Percentiles rank a stretch among this genome's conserved stretches.
Evolutionary conservation across 1,140 invertebrate species (phyloP).

Genomic region (Drosophila tristis): DNA sequence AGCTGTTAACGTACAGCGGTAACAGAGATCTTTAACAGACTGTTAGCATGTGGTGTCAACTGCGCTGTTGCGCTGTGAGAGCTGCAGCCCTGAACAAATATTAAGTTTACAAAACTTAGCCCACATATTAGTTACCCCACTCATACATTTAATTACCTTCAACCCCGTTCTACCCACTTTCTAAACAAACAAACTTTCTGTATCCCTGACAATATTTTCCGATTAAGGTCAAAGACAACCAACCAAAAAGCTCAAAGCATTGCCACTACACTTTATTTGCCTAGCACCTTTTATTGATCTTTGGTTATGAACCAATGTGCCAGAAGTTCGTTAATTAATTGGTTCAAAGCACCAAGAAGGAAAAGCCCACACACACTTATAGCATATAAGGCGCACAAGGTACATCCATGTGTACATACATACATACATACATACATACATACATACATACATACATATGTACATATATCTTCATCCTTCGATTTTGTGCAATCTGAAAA

Average conservation of each 20-base stretch:
- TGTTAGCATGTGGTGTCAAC: too few relatives aligned
- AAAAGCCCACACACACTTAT: neutral
- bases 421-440: too few relatives aligned
- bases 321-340: conserved; percentile 52
- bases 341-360: neutral
- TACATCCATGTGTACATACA: too few relatives aligned
- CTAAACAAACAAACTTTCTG: conserved; percentile 4
- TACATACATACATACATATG: neutral
- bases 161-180: too few relatives aligned
- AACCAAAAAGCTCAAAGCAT: neutral
- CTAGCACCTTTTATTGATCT: conserved; percentile 22
- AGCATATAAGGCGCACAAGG: neutral
- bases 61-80: neutral
- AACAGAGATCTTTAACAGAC: too few relatives aligned
- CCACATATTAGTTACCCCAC: too few relatives aligned
- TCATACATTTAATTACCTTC: too few relatives aligned
- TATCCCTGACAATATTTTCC: conserved; percentile 17
- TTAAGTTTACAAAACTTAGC: too few relatives aligned
- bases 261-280: neutral
- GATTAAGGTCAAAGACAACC: conserved; percentile 15
- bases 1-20: too few relatives aligned
- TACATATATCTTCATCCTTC: conserved; percentile 1
- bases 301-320: conserved; percentile 13
- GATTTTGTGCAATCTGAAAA: conserved; percentile 27
- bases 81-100: neutral